phyloP scores from a whole-genome alignment of 2,113 vertebrate species.

The Chionis minor region DNA sequence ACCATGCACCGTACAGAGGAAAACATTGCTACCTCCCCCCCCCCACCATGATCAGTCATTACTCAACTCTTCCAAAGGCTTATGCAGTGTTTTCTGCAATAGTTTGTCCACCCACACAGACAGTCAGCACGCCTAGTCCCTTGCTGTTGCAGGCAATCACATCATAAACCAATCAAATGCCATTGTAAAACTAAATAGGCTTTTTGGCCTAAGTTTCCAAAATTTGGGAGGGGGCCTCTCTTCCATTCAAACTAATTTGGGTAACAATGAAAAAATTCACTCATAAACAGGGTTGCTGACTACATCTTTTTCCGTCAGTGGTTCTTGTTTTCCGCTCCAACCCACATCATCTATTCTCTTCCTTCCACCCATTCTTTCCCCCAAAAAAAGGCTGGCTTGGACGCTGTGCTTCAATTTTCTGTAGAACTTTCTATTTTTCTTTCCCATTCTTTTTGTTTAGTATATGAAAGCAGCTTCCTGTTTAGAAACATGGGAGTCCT shows the following conservation, averaged over 20 bases:
- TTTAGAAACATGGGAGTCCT: conserved; percentile 52
- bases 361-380: conserved; percentile 57
- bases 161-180: conserved; percentile 36
- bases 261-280: conserved; percentile 57
- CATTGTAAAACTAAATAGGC: conserved; percentile 45
- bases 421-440: conserved; percentile 57
- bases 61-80: background rate
- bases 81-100: background rate
- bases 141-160: conserved; percentile 4
- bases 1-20: background rate
- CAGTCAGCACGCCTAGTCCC: background rate
- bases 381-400: conserved; percentile 8
- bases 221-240: conserved; percentile 51
- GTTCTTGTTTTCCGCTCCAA: conserved; percentile 57
- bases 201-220: conserved; percentile 46
- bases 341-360: conserved; percentile 62
- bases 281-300: conserved; percentile 27
- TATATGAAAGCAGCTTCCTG: conserved; percentile 51
- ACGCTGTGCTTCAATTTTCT: conserved; percentile 31
- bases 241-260: conserved; percentile 61
- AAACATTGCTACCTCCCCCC: background rate
- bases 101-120: background rate
- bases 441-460: conserved; percentile 53
- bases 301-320: conserved; percentile 57
- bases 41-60: background rate